Evolutionary conservation across 2,888 invertebrate genomes (phyloP), one percentile per base, ranked within the genome.

Genomic region (Gari tellinella): DNA sequence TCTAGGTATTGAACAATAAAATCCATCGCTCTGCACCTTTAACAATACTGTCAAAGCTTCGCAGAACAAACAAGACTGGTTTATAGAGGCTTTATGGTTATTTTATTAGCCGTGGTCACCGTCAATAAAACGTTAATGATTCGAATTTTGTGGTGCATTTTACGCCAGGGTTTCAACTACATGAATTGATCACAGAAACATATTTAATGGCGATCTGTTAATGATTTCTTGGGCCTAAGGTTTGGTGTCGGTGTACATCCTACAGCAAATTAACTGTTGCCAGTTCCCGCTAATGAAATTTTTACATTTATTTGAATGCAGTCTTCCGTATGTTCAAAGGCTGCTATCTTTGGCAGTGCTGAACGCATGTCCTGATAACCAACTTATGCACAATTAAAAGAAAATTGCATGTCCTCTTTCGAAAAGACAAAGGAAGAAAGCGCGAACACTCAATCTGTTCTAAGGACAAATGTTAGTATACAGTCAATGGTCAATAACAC

Each of bases 251-350:
- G 58, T 31, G 31, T 31, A 31, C 31, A 31, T 66, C 5, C 10
- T 31, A 7, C 31, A 4, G 52, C 62, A 51, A 64, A 51, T 78
- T 73, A 70, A 78, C 72, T 78, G 70, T 57, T 60, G 37, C 51
- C 67, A 74, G 73, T 70, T 64, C 61, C 56, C 60, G 51, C 67
- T 68, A 73, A 78, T 78, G 72, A 78, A 78, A 68, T 43, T 66
- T 78, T 78, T 78, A 78, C 10, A 31, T 31, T 31, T 31, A 31
- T 31, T 31, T 31, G 10, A 31, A 31, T 31, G 31, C 31, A 31
- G 31, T 7, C 10, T 10, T 4, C 31, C 10, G 10, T 31, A 31
- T 31, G 31, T 31, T 31, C 31, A 31, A 31, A 31, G 31, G 31
- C 4, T 31, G 4, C 31, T 31, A 31, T 31, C 31, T 31, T 31